A percentile compares a stretch with the other conserved stretches of the same genome.
Conservation (phyloP, 2,888 invertebrate species). For the Lithophane socia region DNA sequence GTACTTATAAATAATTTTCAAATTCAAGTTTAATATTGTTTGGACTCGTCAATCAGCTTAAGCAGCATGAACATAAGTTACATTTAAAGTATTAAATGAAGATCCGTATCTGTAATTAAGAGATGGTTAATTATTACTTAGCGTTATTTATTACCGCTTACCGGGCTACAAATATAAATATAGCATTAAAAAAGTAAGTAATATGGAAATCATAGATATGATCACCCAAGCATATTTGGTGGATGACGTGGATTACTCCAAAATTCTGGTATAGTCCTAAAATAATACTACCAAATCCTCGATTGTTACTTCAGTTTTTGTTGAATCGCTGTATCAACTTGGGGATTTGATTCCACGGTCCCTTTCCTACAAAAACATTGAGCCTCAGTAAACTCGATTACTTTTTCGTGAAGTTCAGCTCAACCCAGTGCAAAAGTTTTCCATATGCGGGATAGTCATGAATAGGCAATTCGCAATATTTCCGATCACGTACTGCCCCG, state of each 20-base stretch:
- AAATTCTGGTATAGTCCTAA: conserved; percentile 10
- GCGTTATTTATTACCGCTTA: conserved; percentile 37
- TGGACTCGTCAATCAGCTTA: neutral
- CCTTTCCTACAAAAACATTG: conserved; percentile 49
- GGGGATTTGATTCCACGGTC: conserved; percentile 9
- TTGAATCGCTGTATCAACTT: conserved; percentile 37
- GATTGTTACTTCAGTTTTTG: conserved; percentile 20
- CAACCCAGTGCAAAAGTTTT: conserved; percentile 75
- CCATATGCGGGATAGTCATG: conserved; percentile 78
- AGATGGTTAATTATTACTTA: conserved; percentile 37
- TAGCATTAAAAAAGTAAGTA: conserved; percentile 11
- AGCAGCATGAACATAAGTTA: conserved; percentile 8
- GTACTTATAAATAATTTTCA: neutral
- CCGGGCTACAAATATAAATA: neutral
- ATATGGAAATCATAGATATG: neutral
- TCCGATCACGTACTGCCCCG: conserved; percentile 81
- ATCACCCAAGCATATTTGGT: neutral
- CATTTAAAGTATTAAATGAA: conserved; percentile 12
- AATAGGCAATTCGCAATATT: conserved; percentile 85
- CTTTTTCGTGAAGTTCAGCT: conserved; percentile 67
- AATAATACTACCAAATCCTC: conserved; percentile 5
- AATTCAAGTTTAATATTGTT: neutral
- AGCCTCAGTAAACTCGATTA: conserved; percentile 43
- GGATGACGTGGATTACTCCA: neutral
- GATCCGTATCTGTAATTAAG: conserved; percentile 41